Conservation (phyloP, 2,888 invertebrate species). For the Tanytarsus gracilentus region DNA sequence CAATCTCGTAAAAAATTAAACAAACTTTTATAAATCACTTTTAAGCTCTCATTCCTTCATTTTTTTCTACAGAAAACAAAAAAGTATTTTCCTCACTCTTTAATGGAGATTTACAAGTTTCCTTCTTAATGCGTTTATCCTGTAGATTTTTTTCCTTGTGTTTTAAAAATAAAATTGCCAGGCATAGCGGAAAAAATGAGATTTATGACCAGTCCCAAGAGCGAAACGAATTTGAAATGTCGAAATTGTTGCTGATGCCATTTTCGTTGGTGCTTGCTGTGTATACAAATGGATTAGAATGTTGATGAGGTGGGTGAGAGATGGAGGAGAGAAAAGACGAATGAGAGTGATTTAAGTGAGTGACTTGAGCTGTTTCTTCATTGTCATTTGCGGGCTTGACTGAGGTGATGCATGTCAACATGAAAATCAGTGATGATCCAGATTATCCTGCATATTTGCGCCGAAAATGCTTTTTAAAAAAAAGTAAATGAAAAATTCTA, state of each 20-base stretch:
- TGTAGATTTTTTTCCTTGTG: background rate
- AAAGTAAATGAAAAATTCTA: too few relatives aligned
- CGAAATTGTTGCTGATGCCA: too few relatives aligned
- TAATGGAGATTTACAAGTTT: conserved; percentile 3
- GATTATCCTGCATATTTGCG: too few relatives aligned
- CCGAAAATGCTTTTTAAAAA: too few relatives aligned
- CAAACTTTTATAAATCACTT: too few relatives aligned
- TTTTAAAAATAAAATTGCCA: background rate
- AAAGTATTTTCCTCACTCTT: background rate
- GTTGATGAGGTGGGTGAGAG: background rate
- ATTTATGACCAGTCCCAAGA: conserved; percentile 3
- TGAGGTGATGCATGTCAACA: too few relatives aligned
- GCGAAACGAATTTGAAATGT: too few relatives aligned
- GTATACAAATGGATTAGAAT: background rate
- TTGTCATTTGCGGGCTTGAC: too few relatives aligned
- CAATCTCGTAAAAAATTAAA: too few relatives aligned
- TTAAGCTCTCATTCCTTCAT: too few relatives aligned
- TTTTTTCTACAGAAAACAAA: background rate
- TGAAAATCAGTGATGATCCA: too few relatives aligned
- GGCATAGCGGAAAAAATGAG: background rate
- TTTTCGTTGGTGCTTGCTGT: background rate
- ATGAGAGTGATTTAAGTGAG: background rate
- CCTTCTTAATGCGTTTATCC: conserved; percentile 12
- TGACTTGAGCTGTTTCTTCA: too few relatives aligned
- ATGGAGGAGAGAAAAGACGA: background rate